These are phyloP conservation scores for Paraescarpia echinospica DNA, from an alignment of 1,140 invertebrate species.

Conservation along the genomic window DNA sequence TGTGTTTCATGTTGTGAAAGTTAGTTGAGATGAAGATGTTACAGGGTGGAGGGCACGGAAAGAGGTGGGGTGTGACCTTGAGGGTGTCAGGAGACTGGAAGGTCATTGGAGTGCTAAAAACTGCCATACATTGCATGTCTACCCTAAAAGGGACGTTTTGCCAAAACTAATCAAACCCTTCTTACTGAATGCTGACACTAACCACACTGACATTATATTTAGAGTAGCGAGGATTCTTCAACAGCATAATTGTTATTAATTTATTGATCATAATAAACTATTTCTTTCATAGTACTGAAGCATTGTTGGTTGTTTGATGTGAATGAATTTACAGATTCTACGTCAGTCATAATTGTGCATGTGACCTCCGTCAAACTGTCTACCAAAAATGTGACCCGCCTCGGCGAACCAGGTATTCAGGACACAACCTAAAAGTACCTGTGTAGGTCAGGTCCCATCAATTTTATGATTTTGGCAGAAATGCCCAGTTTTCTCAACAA, in stretches of 20 bases:
- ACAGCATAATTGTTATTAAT: slow-evolving; percentile 2
- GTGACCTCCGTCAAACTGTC: no score
- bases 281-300: neutral
- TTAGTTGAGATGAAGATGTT: neutral
- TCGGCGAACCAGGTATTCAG: no score
- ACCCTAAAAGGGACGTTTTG: neutral
- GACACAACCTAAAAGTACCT: no score
- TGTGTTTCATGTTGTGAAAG: neutral
- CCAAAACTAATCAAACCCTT: neutral
- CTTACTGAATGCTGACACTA: neutral
- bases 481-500: no score
- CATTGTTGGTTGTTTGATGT: neutral
- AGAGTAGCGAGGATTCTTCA: neutral
- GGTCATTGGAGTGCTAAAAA: neutral
- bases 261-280: neutral
- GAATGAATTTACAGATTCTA: no score
- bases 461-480: no score
- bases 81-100: neutral
- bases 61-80: neutral
- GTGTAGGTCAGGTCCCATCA: no score
- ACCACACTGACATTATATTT: neutral
- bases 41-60: neutral
- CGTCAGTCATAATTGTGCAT: no score
- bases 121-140: neutral
- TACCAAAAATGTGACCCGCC: no score